A percentile compares a stretch with the other conserved stretches of the same genome.
Evolutionary conservation across 2,797 vertebrate species (phyloP).

Genomic region (Podarcis siculus): DNA sequence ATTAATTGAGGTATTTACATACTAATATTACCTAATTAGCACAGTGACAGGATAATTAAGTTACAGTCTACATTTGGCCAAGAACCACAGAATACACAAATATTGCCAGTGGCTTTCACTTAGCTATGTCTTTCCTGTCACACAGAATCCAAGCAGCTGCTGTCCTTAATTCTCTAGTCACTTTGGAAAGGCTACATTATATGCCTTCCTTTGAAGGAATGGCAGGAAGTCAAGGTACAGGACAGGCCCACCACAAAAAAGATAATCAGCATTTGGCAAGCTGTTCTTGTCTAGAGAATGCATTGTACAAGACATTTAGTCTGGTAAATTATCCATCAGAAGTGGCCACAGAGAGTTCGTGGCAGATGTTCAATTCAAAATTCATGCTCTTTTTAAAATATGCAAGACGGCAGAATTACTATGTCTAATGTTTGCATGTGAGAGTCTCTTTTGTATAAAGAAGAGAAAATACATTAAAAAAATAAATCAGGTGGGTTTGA

Average conservation of each 20-base stretch:
- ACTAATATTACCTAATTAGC: constrained; percentile 76
- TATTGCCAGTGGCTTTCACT: constrained; percentile 52
- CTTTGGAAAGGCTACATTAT: constrained; percentile 42
- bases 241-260: constrained; percentile 30
- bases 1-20: constrained; percentile 76
- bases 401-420: background rate
- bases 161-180: constrained; percentile 48
- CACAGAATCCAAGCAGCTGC: constrained; percentile 35
- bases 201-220: background rate
- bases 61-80: constrained; percentile 60
- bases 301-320: constrained; percentile 6
- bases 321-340: constrained; percentile 40
- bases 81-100: constrained; percentile 23
- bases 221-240: constrained; percentile 38
- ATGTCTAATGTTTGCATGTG: background rate
- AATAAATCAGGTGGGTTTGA: background rate
- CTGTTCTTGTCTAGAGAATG: constrained; percentile 37
- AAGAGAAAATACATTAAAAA: background rate
- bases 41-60: constrained; percentile 70
- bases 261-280: constrained; percentile 37
- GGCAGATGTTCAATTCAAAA: constrained; percentile 59
- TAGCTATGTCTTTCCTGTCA: constrained; percentile 24
- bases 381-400: constrained; percentile 29
- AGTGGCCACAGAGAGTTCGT: constrained; percentile 16
- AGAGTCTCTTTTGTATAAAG: background rate